Conservation (phyloP, 2,797 vertebrate genomes). For the Botia kubotai region DNA sequence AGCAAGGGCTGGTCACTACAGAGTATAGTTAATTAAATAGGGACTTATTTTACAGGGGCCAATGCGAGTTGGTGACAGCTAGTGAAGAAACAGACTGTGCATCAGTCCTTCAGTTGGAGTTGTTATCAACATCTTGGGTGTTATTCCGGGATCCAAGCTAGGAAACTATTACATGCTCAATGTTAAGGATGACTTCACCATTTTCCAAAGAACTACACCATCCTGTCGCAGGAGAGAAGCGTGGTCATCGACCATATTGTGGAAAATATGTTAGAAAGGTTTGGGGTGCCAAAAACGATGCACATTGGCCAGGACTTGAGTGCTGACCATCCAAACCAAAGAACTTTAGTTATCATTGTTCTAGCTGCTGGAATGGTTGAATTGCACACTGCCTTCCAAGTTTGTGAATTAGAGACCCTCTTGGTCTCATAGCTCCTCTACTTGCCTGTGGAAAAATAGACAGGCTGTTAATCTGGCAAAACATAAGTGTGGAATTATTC, state of each 20-base stretch:
- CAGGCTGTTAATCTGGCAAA: too few relatives aligned
- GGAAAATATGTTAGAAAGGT: neutral
- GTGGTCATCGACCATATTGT: neutral
- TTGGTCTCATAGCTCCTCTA: too few relatives aligned
- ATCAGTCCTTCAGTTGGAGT: neutral
- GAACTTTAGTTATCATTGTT: too few relatives aligned
- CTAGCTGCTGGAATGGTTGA: too few relatives aligned
- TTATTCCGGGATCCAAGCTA: slow-evolving; percentile 7
- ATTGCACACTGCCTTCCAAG: too few relatives aligned
- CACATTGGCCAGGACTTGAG: too few relatives aligned
- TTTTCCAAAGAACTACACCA: slow-evolving; percentile 9
- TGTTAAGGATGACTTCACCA: neutral
- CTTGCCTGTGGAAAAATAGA: too few relatives aligned
- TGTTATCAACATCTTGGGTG: neutral
- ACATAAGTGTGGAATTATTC: too few relatives aligned
- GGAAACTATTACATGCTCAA: neutral
- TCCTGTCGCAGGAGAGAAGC: neutral
- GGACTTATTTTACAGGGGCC: neutral
- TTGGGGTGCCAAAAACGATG: neutral
- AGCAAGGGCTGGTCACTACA: neutral
- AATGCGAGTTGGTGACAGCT: neutral
- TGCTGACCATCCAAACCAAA: neutral
- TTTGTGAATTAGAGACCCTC: too few relatives aligned
- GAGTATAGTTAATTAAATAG: neutral
- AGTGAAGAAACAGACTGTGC: neutral